Percentiles rank a stretch among this genome's conserved stretches.
Evolutionary conservation across 2,888 invertebrate species (phyloP).

Genomic region (Myopa testacea): DNA sequence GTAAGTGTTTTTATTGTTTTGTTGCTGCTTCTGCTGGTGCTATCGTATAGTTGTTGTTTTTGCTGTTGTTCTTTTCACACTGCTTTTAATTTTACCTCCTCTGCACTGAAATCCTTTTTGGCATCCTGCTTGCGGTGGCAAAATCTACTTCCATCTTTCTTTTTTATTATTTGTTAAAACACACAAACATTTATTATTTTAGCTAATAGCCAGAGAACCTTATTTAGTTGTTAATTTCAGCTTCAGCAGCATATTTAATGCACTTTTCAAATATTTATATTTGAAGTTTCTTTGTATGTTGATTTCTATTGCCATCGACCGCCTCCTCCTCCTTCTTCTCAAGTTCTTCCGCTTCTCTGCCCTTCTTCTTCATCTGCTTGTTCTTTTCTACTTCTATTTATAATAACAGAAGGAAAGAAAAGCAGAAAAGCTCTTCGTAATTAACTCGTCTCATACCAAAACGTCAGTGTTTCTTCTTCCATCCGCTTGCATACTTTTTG

Average conservation of each 20-base stretch:
- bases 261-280: constrained; percentile 33
- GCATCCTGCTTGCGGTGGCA: not conserved
- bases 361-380: not conserved
- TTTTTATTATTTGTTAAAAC: not conserved
- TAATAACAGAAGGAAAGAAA: no score
- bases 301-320: not conserved
- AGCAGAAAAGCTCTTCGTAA: constrained; percentile 18
- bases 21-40: not conserved
- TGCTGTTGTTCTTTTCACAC: not conserved
- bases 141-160: not conserved
- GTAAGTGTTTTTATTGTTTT: not conserved
- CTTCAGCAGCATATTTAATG: constrained; percentile 23
- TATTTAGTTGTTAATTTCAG: not conserved
- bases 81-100: not conserved
- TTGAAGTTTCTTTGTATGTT: not conserved
- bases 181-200: constrained; percentile 15
- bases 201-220: constrained; percentile 20
- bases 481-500: constrained; percentile 26
- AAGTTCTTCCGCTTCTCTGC: not conserved
- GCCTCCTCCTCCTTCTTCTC: not conserved
- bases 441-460: constrained; percentile 28
- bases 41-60: not conserved
- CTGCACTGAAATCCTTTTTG: not conserved
- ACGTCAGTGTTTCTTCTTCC: not conserved
- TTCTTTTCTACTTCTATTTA: constrained; percentile 6